These are phyloP conservation scores for Pseudomugil tenellus DNA, from an alignment of 2,797 vertebrate genomes.

Conservation along the genomic window DNA sequence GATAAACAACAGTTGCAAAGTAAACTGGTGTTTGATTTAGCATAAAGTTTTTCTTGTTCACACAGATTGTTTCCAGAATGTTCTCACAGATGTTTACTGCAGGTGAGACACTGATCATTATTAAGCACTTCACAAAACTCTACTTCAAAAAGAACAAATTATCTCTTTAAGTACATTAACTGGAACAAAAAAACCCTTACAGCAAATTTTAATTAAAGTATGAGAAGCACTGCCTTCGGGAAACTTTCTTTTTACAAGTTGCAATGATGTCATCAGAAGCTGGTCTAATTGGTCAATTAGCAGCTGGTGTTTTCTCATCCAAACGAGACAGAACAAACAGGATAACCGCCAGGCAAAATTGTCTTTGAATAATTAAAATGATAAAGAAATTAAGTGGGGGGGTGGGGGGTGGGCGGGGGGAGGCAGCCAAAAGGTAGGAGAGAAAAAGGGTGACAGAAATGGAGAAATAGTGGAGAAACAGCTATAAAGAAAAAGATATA, in stretches of 20 bases:
- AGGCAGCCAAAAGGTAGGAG: slow-evolving; percentile 21
- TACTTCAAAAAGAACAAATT: slow-evolving; percentile 18
- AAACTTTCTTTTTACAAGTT: slow-evolving; percentile 60
- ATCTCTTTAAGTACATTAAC: slow-evolving; percentile 15
- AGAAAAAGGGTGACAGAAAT: slow-evolving; percentile 10
- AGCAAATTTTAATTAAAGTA: slow-evolving; percentile 30
- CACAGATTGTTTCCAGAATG: not conserved
- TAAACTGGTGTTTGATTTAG: not conserved
- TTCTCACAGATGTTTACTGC: not conserved
- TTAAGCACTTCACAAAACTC: not conserved
- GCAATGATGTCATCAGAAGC: slow-evolving; percentile 75
- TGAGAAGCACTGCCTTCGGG: slow-evolving; percentile 22
- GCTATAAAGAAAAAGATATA: slow-evolving; percentile 32
- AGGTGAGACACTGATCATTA: not conserved
- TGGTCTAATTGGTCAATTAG: slow-evolving; percentile 75
- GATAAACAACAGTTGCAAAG: too few species aligned
- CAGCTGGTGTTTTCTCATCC: slow-evolving; percentile 65
- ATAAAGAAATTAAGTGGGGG: slow-evolving; percentile 71
- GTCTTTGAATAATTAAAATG: slow-evolving; percentile 76
- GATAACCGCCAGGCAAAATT: slow-evolving; percentile 67
- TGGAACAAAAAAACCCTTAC: not conserved
- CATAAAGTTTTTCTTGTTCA: not conserved
- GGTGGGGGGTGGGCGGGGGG: not conserved
- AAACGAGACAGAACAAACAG: slow-evolving; percentile 69
- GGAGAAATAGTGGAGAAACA: slow-evolving; percentile 36